Conservation (phyloP, 1,140 invertebrate species). For the Leptinotarsa texana region DNA sequence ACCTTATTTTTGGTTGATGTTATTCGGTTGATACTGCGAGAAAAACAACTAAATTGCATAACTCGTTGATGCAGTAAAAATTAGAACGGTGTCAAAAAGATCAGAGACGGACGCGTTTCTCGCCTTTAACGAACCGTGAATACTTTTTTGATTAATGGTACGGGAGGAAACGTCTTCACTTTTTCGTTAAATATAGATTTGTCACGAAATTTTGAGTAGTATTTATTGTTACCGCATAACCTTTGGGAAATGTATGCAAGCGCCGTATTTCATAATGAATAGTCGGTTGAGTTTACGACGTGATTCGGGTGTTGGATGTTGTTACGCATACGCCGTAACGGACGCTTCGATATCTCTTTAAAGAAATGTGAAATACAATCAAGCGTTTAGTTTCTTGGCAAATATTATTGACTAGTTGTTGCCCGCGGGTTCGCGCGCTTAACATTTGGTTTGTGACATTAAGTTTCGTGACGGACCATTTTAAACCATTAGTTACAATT, state of each 20-base stretch:
- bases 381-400: too few species aligned
- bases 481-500: too few species aligned
- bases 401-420: too few species aligned
- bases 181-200: slow-evolving; percentile 9
- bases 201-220: background rate
- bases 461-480: too few species aligned
- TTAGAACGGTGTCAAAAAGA: background rate
- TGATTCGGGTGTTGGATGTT: too few species aligned
- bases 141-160: slow-evolving; percentile 1
- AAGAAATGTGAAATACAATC: too few species aligned
- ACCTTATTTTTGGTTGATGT: background rate
- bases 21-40: background rate
- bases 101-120: background rate
- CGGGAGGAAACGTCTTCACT: background rate
- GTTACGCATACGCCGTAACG: too few species aligned
- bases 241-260: background rate
- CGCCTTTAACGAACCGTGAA: slow-evolving; percentile 3
- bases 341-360: too few species aligned
- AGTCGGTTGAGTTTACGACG: too few species aligned
- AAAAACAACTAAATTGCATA: background rate
- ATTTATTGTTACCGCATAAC: background rate
- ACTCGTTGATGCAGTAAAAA: background rate
- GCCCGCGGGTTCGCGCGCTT: too few species aligned
- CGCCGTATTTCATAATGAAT: background rate
- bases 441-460: too few species aligned